These are phyloP conservation scores for Hoplodrina blanda DNA, from an alignment of 2,888 invertebrate species.

Conservation along the genomic window DNA sequence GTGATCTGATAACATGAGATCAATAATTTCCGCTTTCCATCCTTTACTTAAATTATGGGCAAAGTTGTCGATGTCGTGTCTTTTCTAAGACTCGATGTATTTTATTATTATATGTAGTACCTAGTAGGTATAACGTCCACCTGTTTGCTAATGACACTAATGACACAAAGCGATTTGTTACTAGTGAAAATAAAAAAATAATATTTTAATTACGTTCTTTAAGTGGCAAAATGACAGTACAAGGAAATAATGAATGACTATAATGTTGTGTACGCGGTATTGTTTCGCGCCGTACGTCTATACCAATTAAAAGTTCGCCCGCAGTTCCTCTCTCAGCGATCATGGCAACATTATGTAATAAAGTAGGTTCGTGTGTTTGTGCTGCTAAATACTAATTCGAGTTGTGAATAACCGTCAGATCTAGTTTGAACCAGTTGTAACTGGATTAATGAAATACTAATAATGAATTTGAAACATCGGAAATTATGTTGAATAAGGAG, in stretches of 20 bases:
- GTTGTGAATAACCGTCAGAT: slow-evolving; percentile 52
- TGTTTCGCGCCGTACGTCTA: slow-evolving; percentile 17
- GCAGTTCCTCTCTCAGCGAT: slow-evolving; percentile 33
- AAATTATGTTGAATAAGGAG: too few relatives aligned
- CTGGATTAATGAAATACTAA: slow-evolving; percentile 43
- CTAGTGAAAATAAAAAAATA: background rate
- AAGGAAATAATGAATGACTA: background rate
- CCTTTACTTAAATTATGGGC: too few relatives aligned
- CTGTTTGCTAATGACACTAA: too few relatives aligned
- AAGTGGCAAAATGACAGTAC: background rate
- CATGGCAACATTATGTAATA: slow-evolving; percentile 46
- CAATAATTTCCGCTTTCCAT: too few relatives aligned
- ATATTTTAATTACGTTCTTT: background rate
- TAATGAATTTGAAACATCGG: background rate
- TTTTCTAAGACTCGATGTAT: too few relatives aligned
- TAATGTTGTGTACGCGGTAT: slow-evolving; percentile 16
- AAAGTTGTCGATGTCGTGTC: too few relatives aligned
- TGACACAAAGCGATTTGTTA: background rate
- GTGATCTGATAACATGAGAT: too few relatives aligned
- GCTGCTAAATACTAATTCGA: slow-evolving; percentile 33
- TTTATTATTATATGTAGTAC: too few relatives aligned
- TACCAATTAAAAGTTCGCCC: slow-evolving; percentile 65
- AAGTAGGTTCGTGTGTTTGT: slow-evolving; percentile 40
- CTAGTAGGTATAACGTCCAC: too few relatives aligned
- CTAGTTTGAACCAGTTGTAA: slow-evolving; percentile 43